Base-by-base conservation (phyloP, 2,113 vertebrate genomes). In the Cynocephalus volans region DNA sequence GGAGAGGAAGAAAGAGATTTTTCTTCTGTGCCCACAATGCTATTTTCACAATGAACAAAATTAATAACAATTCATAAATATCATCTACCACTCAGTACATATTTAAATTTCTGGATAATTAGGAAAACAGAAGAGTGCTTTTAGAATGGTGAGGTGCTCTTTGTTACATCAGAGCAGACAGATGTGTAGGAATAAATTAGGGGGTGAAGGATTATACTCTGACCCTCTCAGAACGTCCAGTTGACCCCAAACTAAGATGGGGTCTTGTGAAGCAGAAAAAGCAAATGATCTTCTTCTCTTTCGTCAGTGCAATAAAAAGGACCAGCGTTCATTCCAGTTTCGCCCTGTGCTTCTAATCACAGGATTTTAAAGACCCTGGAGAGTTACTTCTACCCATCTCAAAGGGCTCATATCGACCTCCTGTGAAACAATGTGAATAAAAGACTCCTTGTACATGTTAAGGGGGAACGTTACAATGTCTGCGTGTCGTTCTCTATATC, bases 61-160 rank as follows among this genome's bases (percentile, higher is more conserved):
- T 86, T n/a, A 92, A 60, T n/a, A 90, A 41, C 10, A 33, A 36
- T 62, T 72, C 77, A 81, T 75, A 82, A 97, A 87, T 86, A 60
- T 31, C 33, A 86, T 56, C 58, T 85, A 21, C 84, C 8, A 11
- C 41, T 84, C 76, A 62, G 52, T 85, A 17, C 41, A 67, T 75
- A 76, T 69, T 72, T 94, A 96, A 72, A 94, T 88, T 96, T 95
- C 21, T 41, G 91, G 67, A 62, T 31, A 96, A 80, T 33, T 96
- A 77, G 18, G 54, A 60, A 95, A 87, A 84, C 58, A 88, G 76
- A 82, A 69, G 41, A 80, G 54, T 84, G 33, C 58, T 89, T 77
- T 95, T 87, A n/a, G 52, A 77, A 83, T 31, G 7, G 7, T 88
- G 48, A 21, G 14, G 6, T 33, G n/a, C 52, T 86, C 70, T 85